A percentile compares a stretch with the other conserved stretches of the same genome.
These are phyloP conservation scores for Antidorcas marsupialis DNA, from an alignment of 2,113 vertebrate species.

Conservation along the genomic window DNA sequence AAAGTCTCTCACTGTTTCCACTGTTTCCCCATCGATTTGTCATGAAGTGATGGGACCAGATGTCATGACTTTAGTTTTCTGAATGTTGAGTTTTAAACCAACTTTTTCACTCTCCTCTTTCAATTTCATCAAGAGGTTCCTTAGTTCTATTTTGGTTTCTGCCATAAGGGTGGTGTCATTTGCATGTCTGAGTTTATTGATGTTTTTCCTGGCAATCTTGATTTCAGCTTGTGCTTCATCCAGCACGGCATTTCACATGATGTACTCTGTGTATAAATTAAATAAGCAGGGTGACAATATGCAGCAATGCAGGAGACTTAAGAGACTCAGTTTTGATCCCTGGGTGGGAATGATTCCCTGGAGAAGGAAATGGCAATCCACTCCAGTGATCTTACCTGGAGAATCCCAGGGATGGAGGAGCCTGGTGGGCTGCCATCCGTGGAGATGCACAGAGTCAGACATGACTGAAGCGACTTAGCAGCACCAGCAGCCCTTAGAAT, in stretches of 20 bases:
- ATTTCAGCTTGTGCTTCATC: neutral
- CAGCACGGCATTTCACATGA: rapidly evolving
- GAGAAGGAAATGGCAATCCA: neutral
- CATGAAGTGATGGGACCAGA: neutral
- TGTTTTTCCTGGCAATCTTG: neutral
- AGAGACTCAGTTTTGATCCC: neutral
- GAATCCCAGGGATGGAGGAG: neutral
- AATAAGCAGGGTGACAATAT: neutral
- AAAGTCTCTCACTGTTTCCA: neutral
- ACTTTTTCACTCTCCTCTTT: neutral
- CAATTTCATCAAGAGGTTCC: neutral
- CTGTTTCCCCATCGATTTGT: neutral
- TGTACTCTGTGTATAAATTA: neutral
- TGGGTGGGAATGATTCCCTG: neutral
- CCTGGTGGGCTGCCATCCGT: neutral
- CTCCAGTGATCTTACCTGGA: neutral
- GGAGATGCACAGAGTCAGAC: neutral
- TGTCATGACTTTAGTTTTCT: neutral
- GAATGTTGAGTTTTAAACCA: neutral
- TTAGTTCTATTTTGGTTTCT: neutral
- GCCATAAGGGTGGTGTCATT: neutral
- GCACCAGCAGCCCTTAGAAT: neutral
- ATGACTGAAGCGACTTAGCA: neutral
- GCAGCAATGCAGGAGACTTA: neutral
- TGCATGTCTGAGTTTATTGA: neutral